Base-by-base conservation (phyloP, 2,113 vertebrate species). In the Hemiprocne comata region DNA sequence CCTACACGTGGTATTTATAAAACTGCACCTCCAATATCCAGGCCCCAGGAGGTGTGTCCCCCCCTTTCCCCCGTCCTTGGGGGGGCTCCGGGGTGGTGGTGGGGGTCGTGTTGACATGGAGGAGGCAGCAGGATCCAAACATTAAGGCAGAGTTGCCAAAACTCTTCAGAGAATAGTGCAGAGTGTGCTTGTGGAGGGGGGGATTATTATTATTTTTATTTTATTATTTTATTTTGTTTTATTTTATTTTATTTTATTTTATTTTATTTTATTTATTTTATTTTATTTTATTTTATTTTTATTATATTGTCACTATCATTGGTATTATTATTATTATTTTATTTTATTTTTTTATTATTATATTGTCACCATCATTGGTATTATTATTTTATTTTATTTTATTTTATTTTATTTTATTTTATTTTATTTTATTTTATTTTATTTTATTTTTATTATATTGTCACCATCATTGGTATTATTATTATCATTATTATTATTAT, bases 1-100 rank as follows among this genome's bases (percentile, higher is more conserved):
- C 65, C 79, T 21, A 11, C 69, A 2, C 31, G 0, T 14, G 9
- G n/a, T 62, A 1, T 34, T 48, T 34, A 1, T 31, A 34, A 58
- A 70, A 23, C 44, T 42, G 2, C 64, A 36, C 23, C 83, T 67
- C 40, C 14, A 42, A 42, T 12, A 42, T 42, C 40, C 40, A 42
- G 14, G 74, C 79, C 78, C 2, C 19, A 33, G 25, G 0, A 25
- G 14, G 14, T n/a, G n/a, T n/a, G n/a, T 42, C 40, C 40, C 40
- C 13, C 40, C 40, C 40, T 42, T 42, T 11, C 12, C 10, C 40
- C 40, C 40, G 12, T 42, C 14, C 40, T 42, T 42, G 40, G 40
- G 40, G 40, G 40, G 40, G 40, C 14, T n/a, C n/a, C 40, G 40
- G 12, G 40, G 12, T 42, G 40, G 40, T 18, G 1, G 29, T 3